phyloP scores from a whole-genome alignment of 2,888 invertebrate species.

The Cryptus viduatorius region DNA sequence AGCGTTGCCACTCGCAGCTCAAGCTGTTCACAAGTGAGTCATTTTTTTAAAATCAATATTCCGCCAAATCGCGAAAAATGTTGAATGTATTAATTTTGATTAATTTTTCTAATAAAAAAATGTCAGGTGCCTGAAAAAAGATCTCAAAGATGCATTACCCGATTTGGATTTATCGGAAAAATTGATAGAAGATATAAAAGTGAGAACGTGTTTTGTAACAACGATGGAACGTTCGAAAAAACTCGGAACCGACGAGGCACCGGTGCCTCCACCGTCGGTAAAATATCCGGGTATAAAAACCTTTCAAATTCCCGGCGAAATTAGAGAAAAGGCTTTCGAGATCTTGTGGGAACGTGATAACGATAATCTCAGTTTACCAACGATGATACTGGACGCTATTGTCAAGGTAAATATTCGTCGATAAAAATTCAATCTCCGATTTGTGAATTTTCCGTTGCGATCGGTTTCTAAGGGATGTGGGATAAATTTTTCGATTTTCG shows the following conservation, averaged over 20 bases:
- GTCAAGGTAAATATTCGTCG: conserved; percentile 86
- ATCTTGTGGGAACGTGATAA: conserved; percentile 94
- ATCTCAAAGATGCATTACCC: conserved; percentile 72
- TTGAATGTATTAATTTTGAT: not conserved
- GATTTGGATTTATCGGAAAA: conserved; percentile 80
- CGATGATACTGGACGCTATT: conserved; percentile 94
- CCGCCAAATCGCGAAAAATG: not conserved
- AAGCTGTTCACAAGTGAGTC: conserved; percentile 89
- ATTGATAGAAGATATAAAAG: conserved; percentile 88
- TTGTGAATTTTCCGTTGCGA: not conserved
- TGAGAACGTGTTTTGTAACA: conserved; percentile 95
- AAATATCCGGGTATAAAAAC: conserved; percentile 89
- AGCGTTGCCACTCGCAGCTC: conserved; percentile 91
- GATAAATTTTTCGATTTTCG: not conserved
- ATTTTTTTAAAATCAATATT: not conserved
- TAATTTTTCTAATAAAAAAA: not conserved
- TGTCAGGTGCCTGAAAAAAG: conserved; percentile 75
- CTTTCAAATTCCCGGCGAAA: conserved; percentile 88
- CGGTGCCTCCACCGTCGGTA: conserved; percentile 87
- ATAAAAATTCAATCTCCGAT: not conserved
- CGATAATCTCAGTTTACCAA: conserved; percentile 93
- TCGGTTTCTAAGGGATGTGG: too few relatives aligned
- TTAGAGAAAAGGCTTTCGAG: conserved; percentile 94
- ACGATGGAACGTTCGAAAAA: conserved; percentile 89
- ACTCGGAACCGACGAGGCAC: conserved; percentile 85